Conservation (phyloP, 2,113 vertebrate genomes). For the Gavia stellata region DNA sequence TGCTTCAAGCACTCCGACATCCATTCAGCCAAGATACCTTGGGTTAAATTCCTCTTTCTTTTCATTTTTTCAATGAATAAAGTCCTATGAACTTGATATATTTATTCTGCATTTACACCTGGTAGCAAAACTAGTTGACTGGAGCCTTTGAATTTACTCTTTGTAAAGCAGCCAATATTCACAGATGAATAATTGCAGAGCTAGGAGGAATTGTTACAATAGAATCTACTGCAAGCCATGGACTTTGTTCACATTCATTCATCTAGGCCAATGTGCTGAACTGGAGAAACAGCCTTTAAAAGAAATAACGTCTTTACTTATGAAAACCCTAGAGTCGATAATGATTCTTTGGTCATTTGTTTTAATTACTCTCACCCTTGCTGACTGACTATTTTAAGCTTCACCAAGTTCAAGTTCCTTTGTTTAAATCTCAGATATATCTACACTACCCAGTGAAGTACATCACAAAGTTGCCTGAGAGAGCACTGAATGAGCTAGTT, state of each 20-base stretch:
- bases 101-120: background rate
- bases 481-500: background rate
- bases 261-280: background rate
- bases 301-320: background rate
- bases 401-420: background rate
- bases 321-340: background rate
- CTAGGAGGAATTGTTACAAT: background rate
- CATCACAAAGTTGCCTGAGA: background rate
- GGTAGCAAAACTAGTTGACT: background rate
- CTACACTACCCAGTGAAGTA: background rate
- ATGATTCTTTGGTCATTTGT: background rate
- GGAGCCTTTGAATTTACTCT: background rate
- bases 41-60: background rate
- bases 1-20: background rate
- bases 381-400: background rate
- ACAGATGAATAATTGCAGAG: background rate
- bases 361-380: background rate
- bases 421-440: background rate
- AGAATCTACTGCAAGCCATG: background rate
- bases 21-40: background rate
- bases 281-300: background rate
- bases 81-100: background rate
- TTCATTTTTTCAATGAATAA: background rate
- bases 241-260: background rate
- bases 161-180: background rate